Evolutionary conservation across 2,888 invertebrate genomes (phyloP).

Genomic region (Hirtodrosophila alboralis): DNA sequence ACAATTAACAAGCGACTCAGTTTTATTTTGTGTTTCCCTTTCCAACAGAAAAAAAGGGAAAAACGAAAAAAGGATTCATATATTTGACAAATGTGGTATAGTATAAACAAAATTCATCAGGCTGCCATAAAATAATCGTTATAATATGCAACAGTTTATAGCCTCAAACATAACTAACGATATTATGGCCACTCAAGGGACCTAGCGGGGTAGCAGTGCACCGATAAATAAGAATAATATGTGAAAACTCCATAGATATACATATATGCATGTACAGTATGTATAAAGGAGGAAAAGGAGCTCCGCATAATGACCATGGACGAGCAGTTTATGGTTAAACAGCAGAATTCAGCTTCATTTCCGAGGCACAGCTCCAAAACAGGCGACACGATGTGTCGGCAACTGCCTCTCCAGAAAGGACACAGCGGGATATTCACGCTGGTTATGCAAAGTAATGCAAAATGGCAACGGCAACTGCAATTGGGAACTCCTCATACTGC

Average conservation of each 20-base stretch:
- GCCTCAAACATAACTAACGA: slow-evolving; percentile 35
- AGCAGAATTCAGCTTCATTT: slow-evolving; percentile 48
- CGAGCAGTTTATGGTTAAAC: slow-evolving; percentile 72
- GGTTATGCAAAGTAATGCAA: slow-evolving; percentile 78
- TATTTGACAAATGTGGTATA: no score
- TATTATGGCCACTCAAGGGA: slow-evolving; percentile 42
- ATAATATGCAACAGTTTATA: slow-evolving; percentile 62
- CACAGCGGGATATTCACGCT: slow-evolving; percentile 61
- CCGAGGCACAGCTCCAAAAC: slow-evolving; percentile 39
- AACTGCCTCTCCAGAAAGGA: slow-evolving; percentile 25
- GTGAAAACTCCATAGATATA: slow-evolving; percentile 30
- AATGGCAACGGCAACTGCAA: slow-evolving; percentile 71
- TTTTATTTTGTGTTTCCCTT: no score
- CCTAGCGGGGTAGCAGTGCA: slow-evolving; percentile 43
- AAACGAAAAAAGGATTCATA: no score
- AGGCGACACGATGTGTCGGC: slow-evolving; percentile 49
- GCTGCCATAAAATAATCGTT: slow-evolving; percentile 27
- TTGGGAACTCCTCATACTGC: slow-evolving; percentile 44
- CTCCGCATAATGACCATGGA: slow-evolving; percentile 67
- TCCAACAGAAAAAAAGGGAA: no score
- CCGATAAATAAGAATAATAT: slow-evolving; percentile 74
- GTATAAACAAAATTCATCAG: slow-evolving; percentile 3
- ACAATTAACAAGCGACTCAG: no score
- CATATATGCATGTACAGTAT: no score
- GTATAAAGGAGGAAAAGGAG: slow-evolving; percentile 12